A percentile compares a stretch with the other conserved stretches of the same genome.
These are phyloP conservation scores for Gerris lacustris DNA, from an alignment of 2,888 invertebrate genomes.

Conservation along the genomic window DNA sequence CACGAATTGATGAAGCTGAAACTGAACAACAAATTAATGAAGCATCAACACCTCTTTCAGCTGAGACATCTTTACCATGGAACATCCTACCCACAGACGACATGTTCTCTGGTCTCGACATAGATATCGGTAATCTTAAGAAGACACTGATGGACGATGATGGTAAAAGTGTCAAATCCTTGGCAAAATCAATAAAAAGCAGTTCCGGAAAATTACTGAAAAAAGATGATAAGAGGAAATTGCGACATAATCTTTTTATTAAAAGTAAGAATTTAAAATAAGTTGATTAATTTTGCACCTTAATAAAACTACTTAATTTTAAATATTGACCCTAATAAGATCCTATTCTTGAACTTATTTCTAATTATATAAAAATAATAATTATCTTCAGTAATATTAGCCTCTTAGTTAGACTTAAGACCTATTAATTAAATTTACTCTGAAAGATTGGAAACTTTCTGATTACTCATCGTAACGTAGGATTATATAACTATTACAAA, in stretches of 20 bases:
- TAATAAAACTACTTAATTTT: no score
- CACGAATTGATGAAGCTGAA: background rate
- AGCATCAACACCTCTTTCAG: background rate
- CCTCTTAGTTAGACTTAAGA: no score
- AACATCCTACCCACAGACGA: background rate
- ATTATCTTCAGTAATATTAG: no score
- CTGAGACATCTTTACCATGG: background rate
- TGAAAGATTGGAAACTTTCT: no score
- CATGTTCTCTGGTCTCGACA: slow-evolving; percentile 6
- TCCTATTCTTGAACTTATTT: no score
- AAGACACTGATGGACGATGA: slow-evolving; percentile 6
- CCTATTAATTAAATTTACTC: no score
- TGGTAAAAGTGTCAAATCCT: slow-evolving; percentile 2
- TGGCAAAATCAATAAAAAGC: slow-evolving; percentile 8
- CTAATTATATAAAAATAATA: no score
- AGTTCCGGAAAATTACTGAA: background rate
- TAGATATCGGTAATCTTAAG: slow-evolving; percentile 1
- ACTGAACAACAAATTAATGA: no score
- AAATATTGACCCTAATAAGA: no score
- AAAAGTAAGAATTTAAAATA: background rate
- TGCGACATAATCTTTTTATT: slow-evolving; percentile 10
- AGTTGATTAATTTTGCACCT: background rate
- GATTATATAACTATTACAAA: no score
- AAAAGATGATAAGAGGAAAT: slow-evolving; percentile 5
- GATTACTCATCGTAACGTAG: no score